Base-by-base conservation (phyloP, 2,888 invertebrate genomes). In the Chrysolina oricalcia region DNA sequence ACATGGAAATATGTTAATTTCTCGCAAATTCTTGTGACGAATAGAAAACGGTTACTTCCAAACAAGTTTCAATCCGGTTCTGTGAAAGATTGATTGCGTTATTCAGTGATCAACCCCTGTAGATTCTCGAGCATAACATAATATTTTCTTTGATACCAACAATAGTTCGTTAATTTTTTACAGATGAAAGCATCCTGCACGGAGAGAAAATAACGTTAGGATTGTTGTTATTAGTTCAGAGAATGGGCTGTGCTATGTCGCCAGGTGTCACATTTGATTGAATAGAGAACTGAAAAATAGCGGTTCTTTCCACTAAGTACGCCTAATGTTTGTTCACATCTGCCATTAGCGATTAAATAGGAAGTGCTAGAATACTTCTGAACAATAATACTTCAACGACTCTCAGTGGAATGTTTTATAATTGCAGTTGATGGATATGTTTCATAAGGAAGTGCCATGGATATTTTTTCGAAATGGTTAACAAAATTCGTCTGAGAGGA, bases 151-250 rank as follows among this genome's bases (percentile, higher is more conserved):
- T 75, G 71, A 71, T 63, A 53, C 21, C 53, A 17, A 75, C 74
- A 75, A 75, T 75, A 53, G 68, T 75, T 75, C 74, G 68, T 75
- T 75, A 75, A 68, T 75, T 67, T 74, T 67, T 70, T 74, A 35
- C 9, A 27, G 35, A 59, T n/a, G 35, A n/a, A 35, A 27, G 35
- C 59, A 59, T 59, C 59, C 59, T 59, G 35, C 50, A 40, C 46
- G 46, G 67, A 67, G 8, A 17, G 50, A 17, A 27, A 67, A 67
- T 67, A 48, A 67, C 50, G 48, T 23, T n/a, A 67, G 50, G 67
- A 67, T 50, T 67, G 27, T 67, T 67, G 41, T 46, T 66, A 66
- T 46, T 66, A 66, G 43, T 21, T 43, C 41, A 64, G 23, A 41
- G 43, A 43, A 64, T 64, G 19, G 41, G 19, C 40, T 11, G 43